Conservation (phyloP, 2,113 vertebrate genomes). For the Dascyllus trimaculatus region DNA sequence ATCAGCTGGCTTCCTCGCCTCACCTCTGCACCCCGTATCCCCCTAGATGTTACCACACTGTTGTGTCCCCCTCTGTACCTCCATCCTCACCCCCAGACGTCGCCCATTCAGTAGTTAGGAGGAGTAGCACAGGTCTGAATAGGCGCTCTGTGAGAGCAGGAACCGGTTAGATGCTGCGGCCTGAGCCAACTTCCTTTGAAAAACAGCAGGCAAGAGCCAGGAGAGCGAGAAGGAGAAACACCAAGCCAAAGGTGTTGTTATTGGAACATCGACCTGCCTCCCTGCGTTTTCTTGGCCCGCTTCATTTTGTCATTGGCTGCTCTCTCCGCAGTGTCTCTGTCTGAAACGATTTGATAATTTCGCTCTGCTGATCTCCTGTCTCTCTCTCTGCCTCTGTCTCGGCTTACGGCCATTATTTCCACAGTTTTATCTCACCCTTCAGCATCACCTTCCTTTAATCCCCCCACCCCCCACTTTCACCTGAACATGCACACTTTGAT, state of each 20-base stretch:
- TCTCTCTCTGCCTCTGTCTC: constrained; percentile 29
- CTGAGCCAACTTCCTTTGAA: constrained; percentile 81
- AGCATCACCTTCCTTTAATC: constrained; percentile 56
- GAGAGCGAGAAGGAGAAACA: constrained; percentile 61
- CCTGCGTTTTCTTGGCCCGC: constrained; percentile 17
- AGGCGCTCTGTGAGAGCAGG: constrained; percentile 77
- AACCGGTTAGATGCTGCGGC: constrained; percentile 69
- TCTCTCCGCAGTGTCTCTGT: constrained; percentile 16
- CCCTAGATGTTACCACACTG: constrained; percentile 8
- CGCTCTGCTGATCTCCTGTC: constrained; percentile 16
- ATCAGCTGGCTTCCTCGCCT: constrained; percentile 40
- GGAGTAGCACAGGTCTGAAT: constrained; percentile 76
- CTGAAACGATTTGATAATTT: constrained; percentile 39
- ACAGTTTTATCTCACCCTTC: constrained; percentile 40
- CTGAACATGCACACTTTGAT: constrained; percentile 6
- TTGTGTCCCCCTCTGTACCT: constrained; percentile 8
- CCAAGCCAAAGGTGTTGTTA: constrained; percentile 57
- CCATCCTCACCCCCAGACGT: constrained; percentile 31
- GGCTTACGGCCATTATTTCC: constrained; percentile 20
- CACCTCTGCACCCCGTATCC: constrained; percentile 15
- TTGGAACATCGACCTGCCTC: constrained; percentile 50
- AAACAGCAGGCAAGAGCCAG: constrained; percentile 77
- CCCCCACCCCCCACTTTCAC: constrained; percentile 19
- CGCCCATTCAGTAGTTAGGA: constrained; percentile 60
- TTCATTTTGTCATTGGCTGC: constrained; percentile 24